Evolutionary conservation across 2,888 invertebrate genomes (phyloP), one percentile per base, ranked within the genome.

Genomic region (Agrilus mali): DNA sequence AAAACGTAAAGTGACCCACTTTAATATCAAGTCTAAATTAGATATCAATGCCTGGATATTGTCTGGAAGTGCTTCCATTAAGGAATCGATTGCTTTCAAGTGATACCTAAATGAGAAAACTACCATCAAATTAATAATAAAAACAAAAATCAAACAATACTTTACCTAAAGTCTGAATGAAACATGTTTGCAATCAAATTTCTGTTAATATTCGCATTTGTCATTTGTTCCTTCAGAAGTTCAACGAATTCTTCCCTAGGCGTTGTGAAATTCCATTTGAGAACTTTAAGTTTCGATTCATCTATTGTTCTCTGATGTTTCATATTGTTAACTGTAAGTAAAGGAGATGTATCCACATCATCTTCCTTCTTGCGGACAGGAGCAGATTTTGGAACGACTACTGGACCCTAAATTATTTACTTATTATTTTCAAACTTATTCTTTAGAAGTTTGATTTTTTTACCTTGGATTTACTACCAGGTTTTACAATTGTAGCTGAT

Each of bases 1-100:
- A 71, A 98, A 98, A 47, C 97, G 74, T 38, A 98, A 69, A 0
- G 96, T 95, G 54, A 95, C 66, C 97, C 97, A 98, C 64, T 95
- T 95, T 37, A 98, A 75, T 43, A 98, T 84, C 48, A 98, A 71
- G 71, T 98, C 98, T 48, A 95, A 72, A 70, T 97, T 97, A 15
- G 85, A 80, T 52, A 90, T 78, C 35, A 94, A 74, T 0, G 90
- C 84, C 54, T 81, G 77, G 34, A 78, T 78, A 56, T 87, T 86
- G n/a, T 76, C 78, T 4, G 79, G 74, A 40, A 92, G 66, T 65
- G 92, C 89, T 68, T 90, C 90, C 40, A 78, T 81, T 39, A 98
- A 71, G 0, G 84, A 73, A 65, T 97, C 96, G 49, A 97, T 85
- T 8, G 95, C 96, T 72, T 93, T 95, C 38, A 96, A 76, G 62